Evolutionary conservation across 1,140 invertebrate genomes (phyloP), one percentile per base, ranked within the genome.

Genomic region (Nylanderia fulva): DNA sequence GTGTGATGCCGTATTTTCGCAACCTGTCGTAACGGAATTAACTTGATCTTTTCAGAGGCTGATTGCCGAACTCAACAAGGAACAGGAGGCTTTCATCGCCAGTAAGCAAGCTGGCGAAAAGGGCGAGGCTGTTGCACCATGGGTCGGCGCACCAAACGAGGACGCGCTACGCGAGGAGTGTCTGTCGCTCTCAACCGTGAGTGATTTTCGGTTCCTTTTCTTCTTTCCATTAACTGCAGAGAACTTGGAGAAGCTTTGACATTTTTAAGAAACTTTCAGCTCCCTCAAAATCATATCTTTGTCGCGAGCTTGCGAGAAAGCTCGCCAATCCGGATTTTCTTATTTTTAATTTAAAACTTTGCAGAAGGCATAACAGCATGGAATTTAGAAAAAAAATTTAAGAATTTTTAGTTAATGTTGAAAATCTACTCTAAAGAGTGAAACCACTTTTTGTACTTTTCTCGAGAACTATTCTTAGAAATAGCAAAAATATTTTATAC

Each of bases 11-110:
- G n/a, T n/a, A n/a, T n/a, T n/a, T n/a, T n/a, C 8, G 11, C 27
- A 77, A 64, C 3, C 48, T 42, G 6, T n/a, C 24, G n/a, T n/a
- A n/a, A 61, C 60, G 15, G n/a, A 74, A 85, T 89, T 86, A 82
- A 91, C 85, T 4, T 87, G 5, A 86, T 6, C 29, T 29, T 93
- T 95, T 91, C 95, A 99, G 98, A 98, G 98, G 94, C 97, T 99
- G 93, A 96, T 99, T 89, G 98, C 98, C 71, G 98, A 99, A 91
- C 98, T 99, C 94, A 99, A 98, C 94, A 98, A 98, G 94, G 99
- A 99, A 94, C 99, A 99, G 94, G 98, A 99, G 90, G 98, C 98
- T 68, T 99, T 99, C 95, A 97, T 99, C 86, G 98, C 98, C 92
- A 97, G 97, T 97, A 99, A 95, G 96, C 97, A 90, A 96, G 96